Evolutionary conservation across 2,113 vertebrate genomes (phyloP), one percentile per base, ranked within the genome.

Genomic region (Corythoichthys intestinalis): DNA sequence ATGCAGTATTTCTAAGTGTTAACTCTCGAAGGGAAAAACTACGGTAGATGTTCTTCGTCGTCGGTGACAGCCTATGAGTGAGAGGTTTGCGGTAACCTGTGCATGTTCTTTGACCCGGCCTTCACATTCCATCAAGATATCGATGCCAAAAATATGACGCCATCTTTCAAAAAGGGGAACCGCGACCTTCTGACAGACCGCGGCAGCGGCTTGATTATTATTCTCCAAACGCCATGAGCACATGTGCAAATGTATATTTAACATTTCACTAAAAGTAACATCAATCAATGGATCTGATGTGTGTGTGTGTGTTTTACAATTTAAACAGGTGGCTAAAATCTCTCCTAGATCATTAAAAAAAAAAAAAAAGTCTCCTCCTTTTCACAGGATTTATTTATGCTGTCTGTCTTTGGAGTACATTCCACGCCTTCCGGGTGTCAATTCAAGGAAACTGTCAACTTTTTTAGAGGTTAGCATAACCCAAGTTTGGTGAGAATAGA

Each of bases 401-500:
- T 93, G 90, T 93, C 90, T 94, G 91, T 93, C 92, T 91, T 84
- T 91, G 92, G 95, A 9, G 14, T 83, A 90, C 94, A 96, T 98
- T 96, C 92, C 75, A 71, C 78, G 84, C 87, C 79, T 83, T 88
- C 86, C 90, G 88, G 91, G 92, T 92, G 92, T 89, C 61, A 68
- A 72, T 93, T 90, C 90, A 93, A 92, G 87, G 87, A 80, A 84
- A 74, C 81, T 64, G 89, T 93, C 91, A 89, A 82, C 90, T 78
- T 73, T 87, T 79, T 54, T 54, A 72, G 83, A 82, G 81, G 86
- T 92, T 89, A 79, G 71, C 82, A 72, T 63, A 79, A 87, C 71
- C 86, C 82, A 82, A 34, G 20, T 56, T n/a, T n/a, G n/a, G n/a
- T n/a, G n/a, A n/a, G n/a, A n/a, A n/a, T n/a, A n/a, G n/a, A n/a